These are phyloP conservation scores for Drosophila saltans DNA, from an alignment of 1,140 invertebrate genomes.

Conservation along the genomic window DNA sequence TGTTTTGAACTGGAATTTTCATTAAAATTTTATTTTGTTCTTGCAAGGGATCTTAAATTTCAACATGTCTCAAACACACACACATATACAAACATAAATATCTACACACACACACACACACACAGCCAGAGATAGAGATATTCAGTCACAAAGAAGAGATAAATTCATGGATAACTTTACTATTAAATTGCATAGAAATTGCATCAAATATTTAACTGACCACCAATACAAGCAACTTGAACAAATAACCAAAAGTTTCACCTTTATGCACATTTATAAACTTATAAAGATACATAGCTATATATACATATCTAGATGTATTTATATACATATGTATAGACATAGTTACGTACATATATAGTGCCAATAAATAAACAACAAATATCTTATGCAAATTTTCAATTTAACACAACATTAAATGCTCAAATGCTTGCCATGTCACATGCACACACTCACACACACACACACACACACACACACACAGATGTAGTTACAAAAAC, in stretches of 20 bases:
- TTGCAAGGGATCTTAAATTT: not conserved
- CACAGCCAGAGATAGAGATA: not conserved
- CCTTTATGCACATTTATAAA: conserved; percentile 7
- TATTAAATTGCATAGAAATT: conserved; percentile 79
- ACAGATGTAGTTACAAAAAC: too few species aligned
- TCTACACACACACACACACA: not conserved
- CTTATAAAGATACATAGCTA: not conserved
- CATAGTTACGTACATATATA: conserved; percentile 10
- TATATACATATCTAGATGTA: conserved; percentile 9
- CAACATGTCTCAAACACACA: not conserved
- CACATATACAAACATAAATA: not conserved
- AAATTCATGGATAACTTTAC: conserved; percentile 60
- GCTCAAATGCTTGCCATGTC: conserved; percentile 40
- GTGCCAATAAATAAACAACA: conserved; percentile 75
- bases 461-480: conserved; percentile 6
- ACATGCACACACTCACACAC: conserved; percentile 27
- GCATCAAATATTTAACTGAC: conserved; percentile 77
- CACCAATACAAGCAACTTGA: conserved; percentile 32
- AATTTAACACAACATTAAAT: conserved; percentile 81
- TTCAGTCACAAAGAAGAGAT: conserved; percentile 5
- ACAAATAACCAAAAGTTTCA: conserved; percentile 41
- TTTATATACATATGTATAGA: not conserved
- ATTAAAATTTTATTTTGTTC: conserved; percentile 5
- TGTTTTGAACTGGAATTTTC: conserved; percentile 9
- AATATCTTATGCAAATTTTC: conserved; percentile 82